phyloP scores from a whole-genome alignment of 2,797 vertebrate genomes.

The Malurus leucopterus region DNA sequence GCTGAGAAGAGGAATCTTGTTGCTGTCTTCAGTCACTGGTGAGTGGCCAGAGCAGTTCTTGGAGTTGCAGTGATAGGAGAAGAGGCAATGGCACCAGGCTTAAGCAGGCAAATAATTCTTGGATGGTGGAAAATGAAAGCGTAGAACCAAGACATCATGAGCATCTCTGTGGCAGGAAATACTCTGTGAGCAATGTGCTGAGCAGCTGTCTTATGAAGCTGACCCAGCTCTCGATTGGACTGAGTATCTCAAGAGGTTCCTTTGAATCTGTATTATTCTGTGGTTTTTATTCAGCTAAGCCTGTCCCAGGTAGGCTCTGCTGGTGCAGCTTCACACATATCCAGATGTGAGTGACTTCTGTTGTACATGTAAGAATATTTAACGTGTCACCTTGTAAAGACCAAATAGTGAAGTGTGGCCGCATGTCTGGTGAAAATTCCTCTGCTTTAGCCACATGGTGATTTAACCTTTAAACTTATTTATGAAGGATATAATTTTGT shows the following conservation, averaged over 20 bases:
- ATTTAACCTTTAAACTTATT: not conserved
- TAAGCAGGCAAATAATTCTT: not conserved
- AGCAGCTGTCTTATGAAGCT: not conserved
- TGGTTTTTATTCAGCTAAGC: not conserved
- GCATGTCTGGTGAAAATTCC: not conserved
- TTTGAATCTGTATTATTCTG: not conserved
- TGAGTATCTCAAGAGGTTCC: not conserved
- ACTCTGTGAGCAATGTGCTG: not conserved
- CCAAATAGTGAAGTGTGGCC: not conserved
- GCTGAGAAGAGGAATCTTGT: not conserved
- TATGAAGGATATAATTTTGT: not conserved
- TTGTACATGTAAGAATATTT: not conserved
- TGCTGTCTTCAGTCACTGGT: not conserved
- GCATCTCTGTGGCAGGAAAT: not conserved
- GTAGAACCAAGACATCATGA: fast-evolving
- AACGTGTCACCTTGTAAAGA: not conserved
- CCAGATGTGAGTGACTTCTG: not conserved
- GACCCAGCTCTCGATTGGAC: not conserved
- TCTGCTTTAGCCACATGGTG: not conserved
- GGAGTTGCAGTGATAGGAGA: not conserved
- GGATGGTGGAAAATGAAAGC: not conserved
- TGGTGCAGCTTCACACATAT: not conserved
- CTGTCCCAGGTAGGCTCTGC: fast-evolving
- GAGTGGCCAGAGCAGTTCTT: not conserved
- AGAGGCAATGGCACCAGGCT: not conserved